Conservation (phyloP, 2,797 vertebrate species). For the Malurus leucopterus region DNA sequence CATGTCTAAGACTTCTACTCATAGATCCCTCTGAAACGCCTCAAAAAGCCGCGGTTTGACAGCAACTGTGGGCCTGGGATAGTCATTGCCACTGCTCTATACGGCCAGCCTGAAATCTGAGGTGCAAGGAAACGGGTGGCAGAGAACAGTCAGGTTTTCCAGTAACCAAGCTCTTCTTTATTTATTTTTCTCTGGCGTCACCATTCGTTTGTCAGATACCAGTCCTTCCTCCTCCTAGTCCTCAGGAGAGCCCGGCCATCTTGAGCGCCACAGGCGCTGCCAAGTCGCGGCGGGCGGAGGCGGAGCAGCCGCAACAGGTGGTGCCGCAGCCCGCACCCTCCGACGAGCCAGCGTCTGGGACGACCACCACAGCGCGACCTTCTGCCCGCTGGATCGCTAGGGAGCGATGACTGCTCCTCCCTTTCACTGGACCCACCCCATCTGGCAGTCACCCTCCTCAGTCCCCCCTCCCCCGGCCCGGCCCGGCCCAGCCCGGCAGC, state of each 20-base stretch:
- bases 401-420: neutral
- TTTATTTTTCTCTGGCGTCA: too few relatives aligned
- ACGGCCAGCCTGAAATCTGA: neutral
- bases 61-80: neutral
- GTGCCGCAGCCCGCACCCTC: neutral
- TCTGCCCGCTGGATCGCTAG: rapidly evolving
- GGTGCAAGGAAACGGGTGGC: neutral
- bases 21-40: neutral
- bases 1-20: neutral
- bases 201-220: rapidly evolving
- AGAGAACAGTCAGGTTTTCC: neutral
- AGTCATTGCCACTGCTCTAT: rapidly evolving
- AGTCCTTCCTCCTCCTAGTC: too few relatives aligned
- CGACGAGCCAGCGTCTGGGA: neutral
- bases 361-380: neutral
- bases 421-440: too few relatives aligned
- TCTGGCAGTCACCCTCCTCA: rapidly evolving
- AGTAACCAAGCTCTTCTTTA: neutral
- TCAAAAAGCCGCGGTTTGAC: rapidly evolving
- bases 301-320: conserved; percentile 18
- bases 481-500: too few relatives aligned
- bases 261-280: neutral
- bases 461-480: too few relatives aligned
- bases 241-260: neutral
- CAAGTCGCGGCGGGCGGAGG: neutral